Conservation (phyloP, 2,888 invertebrate species). For the Drosophila yooni region DNA sequence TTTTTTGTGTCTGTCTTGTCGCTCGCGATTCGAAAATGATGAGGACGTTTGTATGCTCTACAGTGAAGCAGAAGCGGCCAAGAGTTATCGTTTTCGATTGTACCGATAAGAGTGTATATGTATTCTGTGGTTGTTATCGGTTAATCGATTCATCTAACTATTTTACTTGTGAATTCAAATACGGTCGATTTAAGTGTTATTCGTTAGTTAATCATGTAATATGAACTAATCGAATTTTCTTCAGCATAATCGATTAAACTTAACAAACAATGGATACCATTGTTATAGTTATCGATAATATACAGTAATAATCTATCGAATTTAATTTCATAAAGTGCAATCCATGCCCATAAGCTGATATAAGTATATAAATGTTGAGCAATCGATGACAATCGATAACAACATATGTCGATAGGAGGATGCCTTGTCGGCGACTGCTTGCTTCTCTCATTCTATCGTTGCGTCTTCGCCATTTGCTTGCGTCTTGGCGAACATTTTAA, state of each 20-base stretch:
- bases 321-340: neutral
- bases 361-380: neutral
- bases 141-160: neutral
- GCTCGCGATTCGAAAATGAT: neutral
- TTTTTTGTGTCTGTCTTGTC: neutral
- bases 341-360: neutral
- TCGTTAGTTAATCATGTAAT: neutral
- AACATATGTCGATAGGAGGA: neutral
- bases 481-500: constrained; percentile 44
- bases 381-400: constrained; percentile 18
- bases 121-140: neutral
- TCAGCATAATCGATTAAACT: neutral
- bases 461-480: neutral
- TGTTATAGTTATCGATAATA: neutral
- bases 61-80: neutral
- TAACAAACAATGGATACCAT: neutral
- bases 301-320: neutral
- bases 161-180: neutral
- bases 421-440: no score
- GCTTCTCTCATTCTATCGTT: neutral
- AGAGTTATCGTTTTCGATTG: neutral
- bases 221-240: neutral
- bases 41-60: constrained; percentile 1
- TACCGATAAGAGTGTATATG: neutral
- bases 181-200: neutral